These are phyloP conservation scores for Cromileptes altivelis DNA, from an alignment of 2,113 vertebrate species.

Conservation along the genomic window DNA sequence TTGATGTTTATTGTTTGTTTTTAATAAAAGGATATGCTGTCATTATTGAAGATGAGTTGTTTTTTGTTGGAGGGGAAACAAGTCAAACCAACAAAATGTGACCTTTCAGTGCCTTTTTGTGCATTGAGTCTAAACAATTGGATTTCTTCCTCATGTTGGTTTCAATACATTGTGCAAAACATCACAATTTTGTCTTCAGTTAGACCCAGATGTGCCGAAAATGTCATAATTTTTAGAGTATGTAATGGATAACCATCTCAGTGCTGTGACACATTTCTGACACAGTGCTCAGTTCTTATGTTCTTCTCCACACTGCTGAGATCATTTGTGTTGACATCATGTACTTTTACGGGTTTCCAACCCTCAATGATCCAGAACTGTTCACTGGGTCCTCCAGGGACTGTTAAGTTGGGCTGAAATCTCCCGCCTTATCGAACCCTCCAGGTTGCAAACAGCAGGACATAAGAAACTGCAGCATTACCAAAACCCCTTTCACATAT, in stretches of 20 bases:
- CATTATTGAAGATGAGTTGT: slow-evolving; percentile 38
- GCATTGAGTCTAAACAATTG: slow-evolving; percentile 26
- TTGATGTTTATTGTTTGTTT: slow-evolving; percentile 67
- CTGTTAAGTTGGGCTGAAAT: slow-evolving; percentile 70
- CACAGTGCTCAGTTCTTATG: slow-evolving; percentile 17
- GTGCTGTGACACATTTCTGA: slow-evolving; percentile 32
- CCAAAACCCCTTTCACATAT: slow-evolving; percentile 58
- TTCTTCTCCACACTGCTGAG: slow-evolving; percentile 50
- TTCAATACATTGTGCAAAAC: no score
- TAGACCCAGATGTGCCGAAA: background rate
- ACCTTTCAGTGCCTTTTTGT: slow-evolving; percentile 55
- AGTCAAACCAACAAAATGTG: slow-evolving; percentile 67
- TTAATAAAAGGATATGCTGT: slow-evolving; percentile 56
- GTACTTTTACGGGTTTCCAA: slow-evolving; percentile 66
- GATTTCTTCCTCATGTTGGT: background rate
- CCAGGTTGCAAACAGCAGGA: slow-evolving; percentile 65
- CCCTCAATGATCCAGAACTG: slow-evolving; percentile 77
- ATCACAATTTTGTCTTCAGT: no score
- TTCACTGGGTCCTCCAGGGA: slow-evolving; percentile 69
- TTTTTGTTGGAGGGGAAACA: slow-evolving; percentile 50
- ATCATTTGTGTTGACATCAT: slow-evolving; percentile 70
- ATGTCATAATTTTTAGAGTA: background rate
- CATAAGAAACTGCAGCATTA: slow-evolving; percentile 53
- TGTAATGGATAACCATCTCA: slow-evolving; percentile 45
- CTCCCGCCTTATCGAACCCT: slow-evolving; percentile 66